Percentiles rank a stretch among this genome's conserved stretches.
These are phyloP conservation scores for Chouioia cunea DNA, from an alignment of 2,888 invertebrate genomes.

Conservation along the genomic window DNA sequence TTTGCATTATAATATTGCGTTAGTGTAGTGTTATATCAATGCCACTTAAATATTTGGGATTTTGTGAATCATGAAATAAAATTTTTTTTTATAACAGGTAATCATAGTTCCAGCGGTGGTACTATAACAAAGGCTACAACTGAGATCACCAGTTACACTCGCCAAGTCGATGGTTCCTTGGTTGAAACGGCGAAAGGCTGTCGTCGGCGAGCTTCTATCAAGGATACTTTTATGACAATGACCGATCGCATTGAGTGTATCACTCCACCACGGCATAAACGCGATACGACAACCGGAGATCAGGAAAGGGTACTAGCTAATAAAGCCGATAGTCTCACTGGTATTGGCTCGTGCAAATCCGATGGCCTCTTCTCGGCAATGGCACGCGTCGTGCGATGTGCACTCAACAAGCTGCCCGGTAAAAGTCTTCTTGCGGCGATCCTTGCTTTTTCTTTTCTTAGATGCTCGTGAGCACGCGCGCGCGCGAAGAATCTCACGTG, in stretches of 20 bases:
- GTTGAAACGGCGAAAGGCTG: background rate
- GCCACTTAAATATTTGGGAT: too few species aligned
- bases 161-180: background rate
- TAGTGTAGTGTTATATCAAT: too few species aligned
- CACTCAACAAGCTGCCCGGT: conserved; percentile 60
- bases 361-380: conserved; percentile 59
- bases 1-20: too few species aligned
- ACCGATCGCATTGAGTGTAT: conserved; percentile 20
- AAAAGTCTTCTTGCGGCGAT: conserved; percentile 38
- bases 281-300: background rate
- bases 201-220: conserved; percentile 43
- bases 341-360: conserved; percentile 15
- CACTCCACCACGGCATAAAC: background rate
- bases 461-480: too few species aligned
- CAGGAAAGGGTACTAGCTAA: background rate
- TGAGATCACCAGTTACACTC: background rate
- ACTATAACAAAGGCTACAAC: background rate
- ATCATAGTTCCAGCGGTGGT: background rate
- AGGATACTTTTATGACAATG: conserved; percentile 54
- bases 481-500: conserved; percentile 7
- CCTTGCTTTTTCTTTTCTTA: conserved; percentile 4
- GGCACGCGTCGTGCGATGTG: conserved; percentile 58
- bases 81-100: too few species aligned
- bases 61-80: too few species aligned
- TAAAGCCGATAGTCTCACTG: background rate